phyloP scores from a whole-genome alignment of 1,140 invertebrate genomes.

The Bombus impatiens region DNA sequence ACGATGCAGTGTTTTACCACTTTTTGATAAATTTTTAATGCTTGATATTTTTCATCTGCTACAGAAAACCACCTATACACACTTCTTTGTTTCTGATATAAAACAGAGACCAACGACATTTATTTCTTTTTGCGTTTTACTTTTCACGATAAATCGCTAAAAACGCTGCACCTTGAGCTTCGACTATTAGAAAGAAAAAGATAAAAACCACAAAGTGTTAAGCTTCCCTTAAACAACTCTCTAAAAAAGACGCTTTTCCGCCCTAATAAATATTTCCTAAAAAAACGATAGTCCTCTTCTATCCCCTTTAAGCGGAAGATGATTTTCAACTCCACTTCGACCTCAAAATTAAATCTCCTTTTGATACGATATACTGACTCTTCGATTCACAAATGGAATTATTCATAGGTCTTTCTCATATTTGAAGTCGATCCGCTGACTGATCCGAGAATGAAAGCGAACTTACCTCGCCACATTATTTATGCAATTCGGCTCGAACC shows the following conservation, averaged over 20 bases:
- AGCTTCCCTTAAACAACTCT: not conserved
- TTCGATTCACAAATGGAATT: conserved; percentile 20
- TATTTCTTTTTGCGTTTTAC: not conserved
- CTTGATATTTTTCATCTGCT: not conserved
- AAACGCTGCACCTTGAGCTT: not conserved
- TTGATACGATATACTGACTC: too few species aligned
- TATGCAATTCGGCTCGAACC: conserved; percentile 29
- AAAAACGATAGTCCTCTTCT: not conserved
- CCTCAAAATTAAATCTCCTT: not conserved
- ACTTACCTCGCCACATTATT: conserved; percentile 28
- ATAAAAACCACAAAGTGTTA: not conserved
- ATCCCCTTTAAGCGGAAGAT: not conserved
- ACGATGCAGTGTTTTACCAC: not conserved
- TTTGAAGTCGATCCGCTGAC: not conserved
- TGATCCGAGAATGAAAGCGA: not conserved
- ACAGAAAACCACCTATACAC: too few species aligned
- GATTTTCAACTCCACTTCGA: not conserved
- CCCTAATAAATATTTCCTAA: not conserved
- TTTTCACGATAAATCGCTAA: not conserved
- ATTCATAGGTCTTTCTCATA: not conserved
- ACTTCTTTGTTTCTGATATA: not conserved
- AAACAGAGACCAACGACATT: too few species aligned
- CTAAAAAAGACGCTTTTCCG: not conserved
- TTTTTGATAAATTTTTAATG: not conserved
- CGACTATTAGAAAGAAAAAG: not conserved